phyloP scores from a whole-genome alignment of 2,888 invertebrate genomes.

The Dryocosmus kuriphilus region DNA sequence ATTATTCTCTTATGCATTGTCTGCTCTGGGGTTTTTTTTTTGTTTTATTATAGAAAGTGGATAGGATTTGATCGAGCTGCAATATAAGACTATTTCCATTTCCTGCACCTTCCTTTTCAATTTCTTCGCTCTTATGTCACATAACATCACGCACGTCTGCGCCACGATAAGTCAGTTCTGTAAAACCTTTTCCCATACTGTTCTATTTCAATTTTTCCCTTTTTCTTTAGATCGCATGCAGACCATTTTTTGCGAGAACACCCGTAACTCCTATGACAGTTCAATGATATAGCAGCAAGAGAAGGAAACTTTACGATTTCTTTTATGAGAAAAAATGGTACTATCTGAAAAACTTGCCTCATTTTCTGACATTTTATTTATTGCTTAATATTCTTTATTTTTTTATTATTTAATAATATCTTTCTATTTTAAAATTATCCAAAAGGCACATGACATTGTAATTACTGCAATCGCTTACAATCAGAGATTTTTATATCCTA shows the following conservation, averaged over 20 bases:
- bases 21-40: neutral
- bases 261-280: slow-evolving; percentile 21
- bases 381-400: neutral
- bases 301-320: neutral
- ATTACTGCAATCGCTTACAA: too few species aligned
- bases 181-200: slow-evolving; percentile 41
- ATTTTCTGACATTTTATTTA: neutral
- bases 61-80: neutral
- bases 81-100: slow-evolving; percentile 22
- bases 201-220: slow-evolving; percentile 47
- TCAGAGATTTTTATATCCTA: too few species aligned
- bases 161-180: slow-evolving; percentile 29
- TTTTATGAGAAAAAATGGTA: neutral
- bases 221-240: slow-evolving; percentile 66
- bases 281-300: slow-evolving; percentile 13
- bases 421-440: too few species aligned
- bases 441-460: too few species aligned
- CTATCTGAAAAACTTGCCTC: neutral
- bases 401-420: neutral
- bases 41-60: neutral
- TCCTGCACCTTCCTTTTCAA: slow-evolving; percentile 17
- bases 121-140: slow-evolving; percentile 58
- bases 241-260: slow-evolving; percentile 64
- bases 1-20: too few species aligned
- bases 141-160: slow-evolving; percentile 66